phyloP scores from a whole-genome alignment of 2,113 vertebrate species.

The Tringa solitaria region DNA sequence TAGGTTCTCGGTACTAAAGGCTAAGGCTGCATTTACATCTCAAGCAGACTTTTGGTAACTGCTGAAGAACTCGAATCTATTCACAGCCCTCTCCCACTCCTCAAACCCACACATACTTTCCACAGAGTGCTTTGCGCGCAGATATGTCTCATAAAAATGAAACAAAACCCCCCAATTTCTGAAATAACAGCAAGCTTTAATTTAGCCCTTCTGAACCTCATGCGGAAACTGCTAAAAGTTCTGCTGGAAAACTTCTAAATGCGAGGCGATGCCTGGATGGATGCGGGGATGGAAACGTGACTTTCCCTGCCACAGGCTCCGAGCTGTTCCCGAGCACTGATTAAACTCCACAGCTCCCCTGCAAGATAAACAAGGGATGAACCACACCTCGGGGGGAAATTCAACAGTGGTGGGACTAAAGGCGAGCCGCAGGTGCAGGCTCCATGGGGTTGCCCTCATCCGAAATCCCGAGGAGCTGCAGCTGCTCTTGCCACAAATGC shows the following conservation, averaged over 20 bases:
- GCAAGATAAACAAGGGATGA: not conserved
- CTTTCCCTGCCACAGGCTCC: not conserved
- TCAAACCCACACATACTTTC: not conserved
- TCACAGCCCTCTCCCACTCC: constrained; percentile 3
- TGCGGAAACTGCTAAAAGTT: not conserved
- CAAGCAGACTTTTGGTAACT: not conserved
- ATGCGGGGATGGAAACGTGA: not conserved
- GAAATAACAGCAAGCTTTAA: not conserved
- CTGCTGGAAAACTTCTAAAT: not conserved
- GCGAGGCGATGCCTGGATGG: not conserved
- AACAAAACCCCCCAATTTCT: not conserved
- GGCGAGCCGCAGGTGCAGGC: not conserved
- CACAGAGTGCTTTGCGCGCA: not conserved
- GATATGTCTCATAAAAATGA: not conserved
- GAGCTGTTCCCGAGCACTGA: not conserved
- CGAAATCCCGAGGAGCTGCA: accelerated
- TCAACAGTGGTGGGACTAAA: not conserved
- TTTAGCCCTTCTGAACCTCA: not conserved
- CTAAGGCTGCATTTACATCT: not conserved
- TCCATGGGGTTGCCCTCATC: accelerated
- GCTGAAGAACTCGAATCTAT: not conserved
- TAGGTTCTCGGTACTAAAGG: not conserved
- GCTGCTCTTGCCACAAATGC: not conserved
- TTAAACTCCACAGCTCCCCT: not conserved
- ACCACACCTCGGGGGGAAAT: accelerated